Percentiles rank a stretch among this genome's conserved stretches.
phyloP scores from a whole-genome alignment of 1,140 invertebrate species.

The Cydia amplana region DNA sequence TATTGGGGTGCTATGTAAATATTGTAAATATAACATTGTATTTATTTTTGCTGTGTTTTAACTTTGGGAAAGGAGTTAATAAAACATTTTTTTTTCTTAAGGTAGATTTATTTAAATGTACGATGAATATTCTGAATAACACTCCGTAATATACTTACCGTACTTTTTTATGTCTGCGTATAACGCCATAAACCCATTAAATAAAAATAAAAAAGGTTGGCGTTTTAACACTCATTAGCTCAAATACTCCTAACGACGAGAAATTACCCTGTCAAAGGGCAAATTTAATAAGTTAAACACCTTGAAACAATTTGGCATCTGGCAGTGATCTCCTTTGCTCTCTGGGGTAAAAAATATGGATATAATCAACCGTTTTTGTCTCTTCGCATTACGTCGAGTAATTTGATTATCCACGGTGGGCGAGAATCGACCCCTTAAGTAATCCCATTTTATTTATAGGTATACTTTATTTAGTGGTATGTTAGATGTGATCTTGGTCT shows the following conservation, averaged over 20 bases:
- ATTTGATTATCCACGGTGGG: constrained; percentile 71
- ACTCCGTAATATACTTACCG: no score
- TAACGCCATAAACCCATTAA: no score
- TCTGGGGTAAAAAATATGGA: constrained; percentile 59
- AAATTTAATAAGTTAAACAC: constrained; percentile 28
- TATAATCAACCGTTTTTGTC: constrained; percentile 72
- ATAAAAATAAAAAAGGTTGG: not conserved
- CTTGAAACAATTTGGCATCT: constrained; percentile 45
- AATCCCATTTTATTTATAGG: constrained; percentile 66
- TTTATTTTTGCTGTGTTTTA: no score
- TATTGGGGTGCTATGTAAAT: no score
- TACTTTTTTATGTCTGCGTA: no score
- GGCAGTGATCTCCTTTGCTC: constrained; percentile 54
- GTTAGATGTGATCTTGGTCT: not conserved
- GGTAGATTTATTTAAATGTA: no score
- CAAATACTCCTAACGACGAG: not conserved
- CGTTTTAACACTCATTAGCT: not conserved
- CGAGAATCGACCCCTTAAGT: constrained; percentile 60
- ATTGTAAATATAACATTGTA: no score
- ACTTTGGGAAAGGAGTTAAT: no score
- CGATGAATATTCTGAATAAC: no score
- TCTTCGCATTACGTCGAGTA: constrained; percentile 63
- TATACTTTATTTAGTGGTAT: constrained; percentile 49
- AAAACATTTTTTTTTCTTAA: no score
- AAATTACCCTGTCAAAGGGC: constrained; percentile 11